These are phyloP conservation scores for Cettia cetti DNA, from an alignment of 2,113 vertebrate species.

Conservation along the genomic window DNA sequence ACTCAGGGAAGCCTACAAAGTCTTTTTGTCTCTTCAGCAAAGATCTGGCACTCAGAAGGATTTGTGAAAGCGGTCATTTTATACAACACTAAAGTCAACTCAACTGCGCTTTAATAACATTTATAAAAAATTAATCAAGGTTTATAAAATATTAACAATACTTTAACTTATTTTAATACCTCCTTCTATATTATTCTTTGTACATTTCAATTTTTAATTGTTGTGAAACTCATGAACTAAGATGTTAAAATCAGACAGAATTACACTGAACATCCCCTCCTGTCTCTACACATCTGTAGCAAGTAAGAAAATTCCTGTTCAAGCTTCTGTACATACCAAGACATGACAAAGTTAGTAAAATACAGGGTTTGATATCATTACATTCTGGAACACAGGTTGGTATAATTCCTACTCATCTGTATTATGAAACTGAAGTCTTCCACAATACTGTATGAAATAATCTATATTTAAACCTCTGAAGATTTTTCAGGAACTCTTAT, in stretches of 20 bases:
- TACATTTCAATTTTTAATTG: constrained; percentile 67
- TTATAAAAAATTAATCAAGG: constrained; percentile 72
- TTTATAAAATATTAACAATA: constrained; percentile 72
- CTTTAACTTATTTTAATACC: constrained; percentile 59
- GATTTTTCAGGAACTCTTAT: neutral
- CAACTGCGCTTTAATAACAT: constrained; percentile 41
- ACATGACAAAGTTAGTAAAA: neutral
- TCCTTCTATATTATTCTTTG: constrained; percentile 59
- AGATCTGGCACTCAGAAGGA: neutral
- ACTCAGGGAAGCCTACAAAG: neutral
- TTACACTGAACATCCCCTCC: constrained; percentile 1
- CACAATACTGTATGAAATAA: neutral
- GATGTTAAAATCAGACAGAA: constrained; percentile 51
- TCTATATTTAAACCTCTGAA: neutral
- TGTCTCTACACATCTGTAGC: neutral
- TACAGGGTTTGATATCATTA: neutral
- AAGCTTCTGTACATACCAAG: neutral
- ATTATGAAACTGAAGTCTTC: neutral
- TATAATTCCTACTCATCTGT: neutral
- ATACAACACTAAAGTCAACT: constrained; percentile 43
- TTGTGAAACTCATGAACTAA: constrained; percentile 53
- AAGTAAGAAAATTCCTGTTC: neutral
- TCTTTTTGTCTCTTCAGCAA: neutral
- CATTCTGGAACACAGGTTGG: neutral
- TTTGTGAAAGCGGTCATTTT: constrained; percentile 6